These are phyloP conservation scores for Scaptomyza pallida DNA, from an alignment of 1,140 invertebrate genomes.

Conservation along the genomic window DNA sequence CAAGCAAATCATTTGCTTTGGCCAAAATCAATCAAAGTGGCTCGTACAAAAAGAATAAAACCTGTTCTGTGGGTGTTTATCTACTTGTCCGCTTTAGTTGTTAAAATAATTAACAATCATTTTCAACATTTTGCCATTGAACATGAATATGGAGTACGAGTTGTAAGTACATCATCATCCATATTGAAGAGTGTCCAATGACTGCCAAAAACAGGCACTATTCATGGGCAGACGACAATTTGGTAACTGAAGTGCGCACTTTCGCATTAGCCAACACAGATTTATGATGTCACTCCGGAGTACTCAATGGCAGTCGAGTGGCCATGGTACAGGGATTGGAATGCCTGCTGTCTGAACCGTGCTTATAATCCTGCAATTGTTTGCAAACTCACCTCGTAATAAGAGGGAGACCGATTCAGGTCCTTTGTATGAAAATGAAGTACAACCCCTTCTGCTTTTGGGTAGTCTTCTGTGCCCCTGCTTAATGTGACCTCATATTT, in stretches of 20 bases:
- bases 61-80: background rate
- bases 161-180: background rate
- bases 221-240: constrained; percentile 3
- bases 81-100: background rate
- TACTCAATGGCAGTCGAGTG: constrained; percentile 25
- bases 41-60: constrained; percentile 10
- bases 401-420: background rate
- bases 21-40: constrained; percentile 38
- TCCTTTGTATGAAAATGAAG: constrained; percentile 17
- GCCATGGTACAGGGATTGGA: background rate
- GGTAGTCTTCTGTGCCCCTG: constrained; percentile 10
- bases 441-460: constrained; percentile 20
- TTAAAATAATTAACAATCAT: constrained; percentile 19
- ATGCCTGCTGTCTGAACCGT: constrained; percentile 1
- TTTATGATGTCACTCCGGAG: constrained; percentile 66
- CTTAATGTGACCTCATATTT: constrained; percentile 5
- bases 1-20: constrained; percentile 28
- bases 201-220: constrained; percentile 61
- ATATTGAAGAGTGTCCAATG: constrained; percentile 33
- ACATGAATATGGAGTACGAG: constrained; percentile 36
- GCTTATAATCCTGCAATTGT: constrained; percentile 46
- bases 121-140: constrained; percentile 31
- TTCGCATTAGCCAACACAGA: constrained; percentile 63
- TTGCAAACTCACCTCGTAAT: constrained; percentile 30
- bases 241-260: constrained; percentile 53